Conservation (phyloP, 2,113 vertebrate genomes). For the Orcinus orca region DNA sequence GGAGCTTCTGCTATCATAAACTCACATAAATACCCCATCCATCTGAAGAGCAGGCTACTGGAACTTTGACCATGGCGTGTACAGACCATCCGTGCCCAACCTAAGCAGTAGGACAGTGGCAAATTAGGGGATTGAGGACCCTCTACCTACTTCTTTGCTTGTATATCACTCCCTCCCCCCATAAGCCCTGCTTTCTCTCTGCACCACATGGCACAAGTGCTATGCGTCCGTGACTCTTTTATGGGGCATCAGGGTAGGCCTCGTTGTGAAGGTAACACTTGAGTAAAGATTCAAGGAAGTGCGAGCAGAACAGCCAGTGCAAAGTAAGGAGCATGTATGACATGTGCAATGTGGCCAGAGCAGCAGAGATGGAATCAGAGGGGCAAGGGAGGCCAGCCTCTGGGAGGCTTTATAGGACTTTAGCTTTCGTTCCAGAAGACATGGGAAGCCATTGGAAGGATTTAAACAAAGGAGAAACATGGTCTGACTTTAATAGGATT, state of each 20-base stretch:
- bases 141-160: not conserved
- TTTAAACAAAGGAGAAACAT: not conserved
- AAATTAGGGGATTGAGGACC: not conserved
- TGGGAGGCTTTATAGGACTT: not conserved
- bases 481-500: not conserved
- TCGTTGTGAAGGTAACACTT: not conserved
- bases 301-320: not conserved
- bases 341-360: rapidly evolving
- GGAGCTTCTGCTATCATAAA: not conserved
- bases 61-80: not conserved
- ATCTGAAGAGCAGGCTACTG: not conserved
- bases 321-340: not conserved
- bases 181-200: not conserved
- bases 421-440: not conserved
- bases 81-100: not conserved
- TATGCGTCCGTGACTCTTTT: not conserved
- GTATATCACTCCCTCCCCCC: rapidly evolving
- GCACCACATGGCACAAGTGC: not conserved
- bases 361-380: not conserved
- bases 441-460: not conserved
- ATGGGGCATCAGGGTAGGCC: too few species aligned
- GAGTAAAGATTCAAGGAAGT: not conserved
- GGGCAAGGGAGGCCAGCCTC: not conserved
- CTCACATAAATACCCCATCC: not conserved
- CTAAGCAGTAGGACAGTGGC: not conserved